Percentiles rank a stretch among this genome's conserved stretches.
Conservation (phyloP, 2,113 vertebrate species). For the Stomatorhinus ivindoensis region DNA sequence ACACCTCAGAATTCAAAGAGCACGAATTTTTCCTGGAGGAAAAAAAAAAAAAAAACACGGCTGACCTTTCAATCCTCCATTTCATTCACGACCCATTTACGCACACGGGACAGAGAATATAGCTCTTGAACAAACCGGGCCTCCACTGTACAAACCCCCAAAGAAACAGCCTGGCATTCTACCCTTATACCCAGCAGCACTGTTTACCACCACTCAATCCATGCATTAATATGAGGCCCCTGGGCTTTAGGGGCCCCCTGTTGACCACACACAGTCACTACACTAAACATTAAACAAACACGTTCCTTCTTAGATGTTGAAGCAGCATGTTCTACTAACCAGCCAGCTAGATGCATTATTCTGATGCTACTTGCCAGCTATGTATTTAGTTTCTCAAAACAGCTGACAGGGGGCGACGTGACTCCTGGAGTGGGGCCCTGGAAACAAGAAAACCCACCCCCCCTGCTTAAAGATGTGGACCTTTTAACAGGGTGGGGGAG, state of each 20-base stretch:
- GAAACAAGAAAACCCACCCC: neutral
- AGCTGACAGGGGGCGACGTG: neutral
- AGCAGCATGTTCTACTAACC: neutral
- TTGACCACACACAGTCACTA: neutral
- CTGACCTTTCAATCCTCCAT: conserved; percentile 7
- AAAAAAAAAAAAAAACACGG: neutral
- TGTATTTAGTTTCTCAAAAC: neutral
- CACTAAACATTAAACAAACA: neutral
- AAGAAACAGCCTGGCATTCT: neutral
- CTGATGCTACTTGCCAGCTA: neutral
- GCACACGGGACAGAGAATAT: conserved; percentile 8
- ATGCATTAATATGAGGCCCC: neutral
- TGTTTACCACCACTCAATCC: neutral
- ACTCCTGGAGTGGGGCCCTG: neutral
- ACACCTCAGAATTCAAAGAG: neutral
- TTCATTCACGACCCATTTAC: neutral
- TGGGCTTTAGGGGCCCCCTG: neutral
- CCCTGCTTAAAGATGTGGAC: neutral
- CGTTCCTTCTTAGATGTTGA: neutral
- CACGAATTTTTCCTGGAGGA: neutral
- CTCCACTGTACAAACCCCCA: conserved; percentile 6
- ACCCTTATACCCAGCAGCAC: neutral
- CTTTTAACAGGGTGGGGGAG: neutral
- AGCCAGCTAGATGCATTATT: neutral
- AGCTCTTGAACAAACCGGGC: conserved; percentile 19